Conservation (phyloP, 2,888 invertebrate genomes). For the Halocaridina rubra region DNA sequence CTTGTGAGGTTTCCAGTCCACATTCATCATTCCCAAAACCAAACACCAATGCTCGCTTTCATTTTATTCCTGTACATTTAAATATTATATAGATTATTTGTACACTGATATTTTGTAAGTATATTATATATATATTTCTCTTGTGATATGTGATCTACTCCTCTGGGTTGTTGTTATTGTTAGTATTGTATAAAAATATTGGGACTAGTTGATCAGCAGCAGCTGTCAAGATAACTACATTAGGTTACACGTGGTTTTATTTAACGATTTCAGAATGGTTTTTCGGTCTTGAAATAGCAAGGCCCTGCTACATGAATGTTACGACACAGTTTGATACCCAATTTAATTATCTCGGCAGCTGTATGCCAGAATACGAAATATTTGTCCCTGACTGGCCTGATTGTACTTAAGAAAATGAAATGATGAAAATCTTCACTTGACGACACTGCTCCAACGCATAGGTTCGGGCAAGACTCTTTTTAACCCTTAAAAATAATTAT, state of each 20-base stretch:
- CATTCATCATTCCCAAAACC: too few relatives aligned
- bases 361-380: too few relatives aligned
- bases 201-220: neutral
- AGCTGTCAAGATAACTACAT: neutral
- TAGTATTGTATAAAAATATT: conserved; percentile 18
- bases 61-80: conserved; percentile 35
- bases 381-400: conserved; percentile 25
- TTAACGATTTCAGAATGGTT: too few relatives aligned
- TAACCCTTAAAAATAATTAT: neutral
- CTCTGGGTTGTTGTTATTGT: conserved; percentile 49
- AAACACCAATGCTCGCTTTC: neutral
- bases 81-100: conserved; percentile 45
- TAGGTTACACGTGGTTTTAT: too few relatives aligned
- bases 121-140: conserved; percentile 41
- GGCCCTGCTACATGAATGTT: too few relatives aligned
- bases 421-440: too few relatives aligned
- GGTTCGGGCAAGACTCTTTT: conserved; percentile 13
- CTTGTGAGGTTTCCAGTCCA: neutral
- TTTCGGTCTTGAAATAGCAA: too few relatives aligned
- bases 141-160: conserved; percentile 34
- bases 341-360: too few relatives aligned
- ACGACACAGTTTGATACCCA: too few relatives aligned
- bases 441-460: conserved; percentile 47
- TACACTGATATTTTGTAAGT: conserved; percentile 40
- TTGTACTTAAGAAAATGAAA: conserved; percentile 48